Evolutionary conservation across 1,140 invertebrate species (phyloP).

Genomic region (Rhyzopertha dominica): DNA sequence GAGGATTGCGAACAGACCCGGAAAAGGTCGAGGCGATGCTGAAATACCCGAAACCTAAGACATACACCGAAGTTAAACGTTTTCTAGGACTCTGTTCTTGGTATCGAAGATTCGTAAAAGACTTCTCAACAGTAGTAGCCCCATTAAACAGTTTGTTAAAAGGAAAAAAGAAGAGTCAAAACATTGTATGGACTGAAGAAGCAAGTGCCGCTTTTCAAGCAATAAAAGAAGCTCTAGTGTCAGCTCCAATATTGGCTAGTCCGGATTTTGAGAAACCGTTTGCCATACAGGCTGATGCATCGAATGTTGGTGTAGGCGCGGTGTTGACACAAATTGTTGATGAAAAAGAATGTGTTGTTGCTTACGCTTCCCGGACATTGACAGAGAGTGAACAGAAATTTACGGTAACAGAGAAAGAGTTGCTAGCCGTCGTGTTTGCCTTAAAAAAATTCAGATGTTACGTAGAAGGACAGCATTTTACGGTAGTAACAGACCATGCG

Average conservation of each 20-base stretch:
- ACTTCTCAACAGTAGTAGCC: slow-evolving; percentile 36
- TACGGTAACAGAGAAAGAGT: slow-evolving; percentile 43
- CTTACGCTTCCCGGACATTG: slow-evolving; percentile 20
- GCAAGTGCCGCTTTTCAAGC: background rate
- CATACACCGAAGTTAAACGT: slow-evolving; percentile 35
- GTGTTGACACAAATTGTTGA: slow-evolving; percentile 17
- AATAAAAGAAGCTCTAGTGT: slow-evolving; percentile 7
- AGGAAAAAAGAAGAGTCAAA: slow-evolving; percentile 26
- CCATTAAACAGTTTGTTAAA: slow-evolving; percentile 41
- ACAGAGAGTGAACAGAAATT: slow-evolving; percentile 39
- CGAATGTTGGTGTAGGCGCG: slow-evolving; percentile 12
- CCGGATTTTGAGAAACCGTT: slow-evolving; percentile 24
- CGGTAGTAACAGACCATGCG: slow-evolving; percentile 47
- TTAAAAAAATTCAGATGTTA: slow-evolving; percentile 45
- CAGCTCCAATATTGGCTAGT: slow-evolving; percentile 22
- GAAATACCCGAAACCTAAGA: slow-evolving; percentile 41
- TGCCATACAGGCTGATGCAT: slow-evolving; percentile 9
- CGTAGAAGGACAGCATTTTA: slow-evolving; percentile 43
- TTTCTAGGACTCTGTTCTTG: slow-evolving; percentile 44
- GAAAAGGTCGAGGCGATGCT: slow-evolving; percentile 44
- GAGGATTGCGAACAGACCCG: slow-evolving; percentile 40
- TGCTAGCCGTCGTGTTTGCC: slow-evolving; percentile 44
- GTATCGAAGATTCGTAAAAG: slow-evolving; percentile 45
- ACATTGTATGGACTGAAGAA: slow-evolving; percentile 21
- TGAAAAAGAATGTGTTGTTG: slow-evolving; percentile 7